Evolutionary conservation across 2,797 vertebrate genomes (phyloP), one percentile per base, ranked within the genome.

Genomic region (Sebastes iracundus): DNA sequence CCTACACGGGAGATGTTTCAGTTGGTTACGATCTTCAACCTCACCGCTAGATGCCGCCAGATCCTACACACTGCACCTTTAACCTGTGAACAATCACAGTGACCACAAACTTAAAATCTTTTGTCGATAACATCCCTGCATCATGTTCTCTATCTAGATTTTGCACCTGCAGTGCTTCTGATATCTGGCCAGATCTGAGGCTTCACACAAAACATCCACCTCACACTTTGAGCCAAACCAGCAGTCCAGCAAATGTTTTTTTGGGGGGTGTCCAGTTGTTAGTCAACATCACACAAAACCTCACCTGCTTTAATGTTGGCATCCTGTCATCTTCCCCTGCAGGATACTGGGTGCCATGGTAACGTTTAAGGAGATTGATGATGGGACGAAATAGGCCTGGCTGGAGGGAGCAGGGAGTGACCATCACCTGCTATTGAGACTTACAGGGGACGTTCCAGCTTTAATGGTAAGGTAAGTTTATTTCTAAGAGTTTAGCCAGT

Each of bases 361-460:
- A 82, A 90, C 81, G 25, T 82, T 85, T 27, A 75, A 81, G 52
- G 76, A 83, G 83, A 85, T 63, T 84, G 82, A 87, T 84, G 86
- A 85, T 79, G 74, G 72, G 83, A 75, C 56, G 87, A 77, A 86
- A 79, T 60, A 32, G 32, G 27, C 23, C 60, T 75, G 76, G 60
- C 63, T 79, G 75, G 32, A 71, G 58, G 58, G 75, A 52, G 13
- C 66, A 83, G 56, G 38, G 53, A 58, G 33, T n/a, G 64, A 70
- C 83, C 56, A 65, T 78, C 77, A 60, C 68, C 67, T 76, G 58
- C 53, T 68, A 66, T 74, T 20, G 61, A 58, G 69, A 71, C 65
- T 32, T 56, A 53, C 66, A 66, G 62, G 64, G 28, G 22, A 72
- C 64, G 27, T 32, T 74, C 6, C 22, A 59, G 32, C 75, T 82